phyloP scores from a whole-genome alignment of 2,113 vertebrate species.

The Chelonoidis abingdonii region DNA sequence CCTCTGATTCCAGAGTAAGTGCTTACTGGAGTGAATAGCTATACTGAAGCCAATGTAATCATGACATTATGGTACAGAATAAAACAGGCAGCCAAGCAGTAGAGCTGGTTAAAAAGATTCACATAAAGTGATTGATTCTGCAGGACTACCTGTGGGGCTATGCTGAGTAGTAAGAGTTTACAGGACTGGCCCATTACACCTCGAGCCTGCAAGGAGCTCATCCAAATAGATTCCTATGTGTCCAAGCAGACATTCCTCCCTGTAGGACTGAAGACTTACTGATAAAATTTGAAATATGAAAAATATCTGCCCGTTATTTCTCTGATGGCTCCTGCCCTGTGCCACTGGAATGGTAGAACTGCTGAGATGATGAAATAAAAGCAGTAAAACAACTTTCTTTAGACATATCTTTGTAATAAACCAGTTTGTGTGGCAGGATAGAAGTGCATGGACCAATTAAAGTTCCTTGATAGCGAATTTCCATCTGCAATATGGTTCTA shows the following conservation, averaged over 20 bases:
- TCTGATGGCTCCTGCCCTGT: background rate
- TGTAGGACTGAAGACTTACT: background rate
- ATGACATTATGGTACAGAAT: background rate
- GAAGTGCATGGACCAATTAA: background rate
- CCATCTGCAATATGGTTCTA: background rate
- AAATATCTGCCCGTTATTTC: background rate
- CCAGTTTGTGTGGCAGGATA: background rate
- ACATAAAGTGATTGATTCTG: constrained; percentile 14
- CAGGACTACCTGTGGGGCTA: constrained; percentile 12
- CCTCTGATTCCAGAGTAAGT: background rate
- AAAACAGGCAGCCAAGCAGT: fast-evolving
- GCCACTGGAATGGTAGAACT: background rate
- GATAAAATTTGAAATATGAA: constrained; percentile 11
- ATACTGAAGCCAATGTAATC: constrained; percentile 36
- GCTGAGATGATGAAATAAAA: background rate
- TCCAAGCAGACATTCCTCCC: background rate
- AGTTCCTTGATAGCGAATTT: background rate
- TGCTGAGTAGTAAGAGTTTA: constrained; percentile 21
- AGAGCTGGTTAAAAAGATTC: background rate
- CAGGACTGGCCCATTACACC: background rate
- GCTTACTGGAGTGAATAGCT: constrained; percentile 2
- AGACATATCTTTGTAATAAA: background rate
- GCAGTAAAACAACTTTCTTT: background rate
- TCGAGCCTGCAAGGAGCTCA: background rate
- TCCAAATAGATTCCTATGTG: background rate